Conservation (phyloP, 2,888 invertebrate species). For the Pollenia labialis region DNA sequence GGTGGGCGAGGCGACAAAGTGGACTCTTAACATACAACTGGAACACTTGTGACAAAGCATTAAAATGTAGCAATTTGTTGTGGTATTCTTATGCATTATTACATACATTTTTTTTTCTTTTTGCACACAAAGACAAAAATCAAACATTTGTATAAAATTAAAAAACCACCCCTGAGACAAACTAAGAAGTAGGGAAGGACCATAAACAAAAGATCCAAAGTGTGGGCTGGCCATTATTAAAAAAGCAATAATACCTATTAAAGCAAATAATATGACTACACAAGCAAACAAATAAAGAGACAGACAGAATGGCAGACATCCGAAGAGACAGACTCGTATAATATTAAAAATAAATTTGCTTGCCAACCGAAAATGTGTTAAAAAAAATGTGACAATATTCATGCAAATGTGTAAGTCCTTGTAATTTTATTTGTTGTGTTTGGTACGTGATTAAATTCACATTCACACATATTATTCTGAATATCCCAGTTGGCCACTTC, state of each 20-base stretch:
- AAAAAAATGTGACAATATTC: background rate
- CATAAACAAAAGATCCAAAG: background rate
- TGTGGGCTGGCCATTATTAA: background rate
- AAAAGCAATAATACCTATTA: slow-evolving; percentile 1
- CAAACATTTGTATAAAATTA: background rate
- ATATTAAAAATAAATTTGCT: slow-evolving; percentile 14
- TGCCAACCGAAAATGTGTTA: slow-evolving; percentile 21
- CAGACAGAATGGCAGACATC: background rate
- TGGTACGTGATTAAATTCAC: background rate
- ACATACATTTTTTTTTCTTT: slow-evolving; percentile 6
- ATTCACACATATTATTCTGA: background rate
- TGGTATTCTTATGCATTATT: slow-evolving; percentile 40
- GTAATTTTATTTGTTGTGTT: background rate
- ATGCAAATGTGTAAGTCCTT: background rate
- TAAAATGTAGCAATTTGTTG: slow-evolving; percentile 23
- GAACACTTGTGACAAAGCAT: slow-evolving; percentile 34
- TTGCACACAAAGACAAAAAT: slow-evolving; percentile 40
- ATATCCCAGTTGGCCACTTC: background rate
- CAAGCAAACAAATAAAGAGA: slow-evolving; percentile 29
- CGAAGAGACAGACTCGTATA: slow-evolving; percentile 10
- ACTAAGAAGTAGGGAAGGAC: no score
- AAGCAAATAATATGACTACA: slow-evolving; percentile 7
- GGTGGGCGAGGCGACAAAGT: background rate
- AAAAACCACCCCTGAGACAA: background rate
- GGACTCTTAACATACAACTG: background rate